Evolutionary conservation across 1,140 invertebrate species (phyloP).

Genomic region (Lepidurus apus): DNA sequence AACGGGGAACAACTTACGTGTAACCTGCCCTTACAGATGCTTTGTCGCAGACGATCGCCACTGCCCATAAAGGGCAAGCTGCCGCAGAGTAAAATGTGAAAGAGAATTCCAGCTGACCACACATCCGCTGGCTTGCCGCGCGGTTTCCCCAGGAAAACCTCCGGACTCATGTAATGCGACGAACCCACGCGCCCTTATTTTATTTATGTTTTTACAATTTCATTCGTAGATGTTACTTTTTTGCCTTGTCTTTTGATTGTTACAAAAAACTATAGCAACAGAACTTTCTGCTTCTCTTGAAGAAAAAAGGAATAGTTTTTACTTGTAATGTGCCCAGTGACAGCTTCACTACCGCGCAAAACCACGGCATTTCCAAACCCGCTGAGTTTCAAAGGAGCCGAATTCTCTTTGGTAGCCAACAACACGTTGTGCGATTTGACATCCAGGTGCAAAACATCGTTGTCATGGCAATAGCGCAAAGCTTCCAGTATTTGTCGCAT

Average conservation of each 20-base stretch:
- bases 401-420: conserved; percentile 91
- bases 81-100: conserved; percentile 89
- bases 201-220: conserved; percentile 37
- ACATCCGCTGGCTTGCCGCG: conserved; percentile 97
- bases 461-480: conserved; percentile 91
- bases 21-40: conserved; percentile 77
- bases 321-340: conserved; percentile 43
- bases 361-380: conserved; percentile 97
- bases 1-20: conserved; percentile 55
- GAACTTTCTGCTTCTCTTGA: too few relatives aligned
- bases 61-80: conserved; percentile 91
- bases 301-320: neutral
- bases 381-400: conserved; percentile 93
- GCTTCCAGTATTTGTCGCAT: conserved; percentile 95
- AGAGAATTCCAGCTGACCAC: conserved; percentile 90
- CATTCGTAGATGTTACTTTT: neutral
- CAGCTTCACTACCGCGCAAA: conserved; percentile 66
- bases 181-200: conserved; percentile 79
- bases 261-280: neutral
- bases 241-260: neutral
- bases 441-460: conserved; percentile 93
- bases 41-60: conserved; percentile 80
- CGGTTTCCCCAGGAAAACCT: conserved; percentile 80
- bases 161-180: conserved; percentile 95
- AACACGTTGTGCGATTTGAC: conserved; percentile 92